Evolutionary conservation across 1,140 invertebrate species (phyloP).

Genomic region (Cydia splendana): DNA sequence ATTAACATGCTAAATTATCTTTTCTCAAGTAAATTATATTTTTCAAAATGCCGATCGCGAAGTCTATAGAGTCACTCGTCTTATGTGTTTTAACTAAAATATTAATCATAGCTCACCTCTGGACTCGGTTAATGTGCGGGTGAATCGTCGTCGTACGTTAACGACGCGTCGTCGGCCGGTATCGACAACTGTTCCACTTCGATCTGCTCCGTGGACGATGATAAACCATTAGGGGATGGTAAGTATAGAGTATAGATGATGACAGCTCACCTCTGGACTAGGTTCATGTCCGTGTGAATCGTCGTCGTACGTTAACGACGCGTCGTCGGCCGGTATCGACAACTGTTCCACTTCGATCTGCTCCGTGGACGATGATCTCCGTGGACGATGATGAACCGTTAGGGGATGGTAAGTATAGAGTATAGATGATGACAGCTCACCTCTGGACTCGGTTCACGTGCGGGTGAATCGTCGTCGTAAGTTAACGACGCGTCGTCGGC

Average conservation of each 20-base stretch:
- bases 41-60: no score
- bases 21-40: no score
- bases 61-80: no score
- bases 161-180: slow-evolving; percentile 49
- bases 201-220: slow-evolving; percentile 27
- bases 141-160: slow-evolving; percentile 46
- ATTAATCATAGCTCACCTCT: slow-evolving; percentile 7
- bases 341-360: slow-evolving; percentile 41
- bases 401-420: no score
- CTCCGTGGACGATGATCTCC: slow-evolving; percentile 21
- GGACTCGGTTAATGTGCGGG: slow-evolving; percentile 20
- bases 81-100: no score
- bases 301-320: slow-evolving; percentile 51
- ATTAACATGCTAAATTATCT: no score
- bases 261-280: background rate
- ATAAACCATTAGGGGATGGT: background rate
- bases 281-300: slow-evolving; percentile 22
- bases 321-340: slow-evolving; percentile 44
- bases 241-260: background rate
- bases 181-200: slow-evolving; percentile 39
- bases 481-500: slow-evolving; percentile 54
- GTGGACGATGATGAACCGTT: background rate
- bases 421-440: no score
- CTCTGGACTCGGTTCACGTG: slow-evolving; percentile 18
- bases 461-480: slow-evolving; percentile 41